phyloP scores from a whole-genome alignment of 2,888 invertebrate species.

The Trissolcus brochymenae region DNA sequence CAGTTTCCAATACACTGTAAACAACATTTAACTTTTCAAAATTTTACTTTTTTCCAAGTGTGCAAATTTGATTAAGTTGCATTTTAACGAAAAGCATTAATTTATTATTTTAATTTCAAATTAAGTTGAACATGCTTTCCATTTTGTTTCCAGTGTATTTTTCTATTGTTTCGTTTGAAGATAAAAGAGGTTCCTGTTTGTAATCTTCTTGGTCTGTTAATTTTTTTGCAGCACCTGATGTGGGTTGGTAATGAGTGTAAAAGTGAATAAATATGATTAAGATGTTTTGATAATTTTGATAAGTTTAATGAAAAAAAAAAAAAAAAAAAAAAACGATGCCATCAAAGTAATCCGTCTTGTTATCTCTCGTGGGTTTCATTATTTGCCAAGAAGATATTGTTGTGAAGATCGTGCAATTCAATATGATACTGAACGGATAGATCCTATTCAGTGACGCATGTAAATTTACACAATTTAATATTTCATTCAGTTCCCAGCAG shows the following conservation, averaged over 20 bases:
- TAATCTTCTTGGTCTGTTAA: not conserved
- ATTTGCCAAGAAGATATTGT: conserved; percentile 18
- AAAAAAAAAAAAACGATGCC: too few species aligned
- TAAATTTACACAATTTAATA: conserved; percentile 52
- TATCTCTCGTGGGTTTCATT: conserved; percentile 10
- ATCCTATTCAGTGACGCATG: conserved; percentile 51
- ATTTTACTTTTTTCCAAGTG: conserved; percentile 8
- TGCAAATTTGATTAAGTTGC: too few species aligned
- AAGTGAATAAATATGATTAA: too few species aligned
- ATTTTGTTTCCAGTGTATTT: conserved; percentile 20
- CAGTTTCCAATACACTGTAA: not conserved
- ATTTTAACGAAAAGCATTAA: too few species aligned
- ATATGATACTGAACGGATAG: conserved; percentile 41
- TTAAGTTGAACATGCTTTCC: not conserved
- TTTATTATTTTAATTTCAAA: too few species aligned
- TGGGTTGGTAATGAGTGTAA: too few species aligned
- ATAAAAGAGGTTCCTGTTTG: conserved; percentile 23
- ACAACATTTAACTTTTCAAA: too few species aligned
- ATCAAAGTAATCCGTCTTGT: not conserved
- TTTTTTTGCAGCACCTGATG: too few species aligned
- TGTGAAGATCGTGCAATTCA: conserved; percentile 25
- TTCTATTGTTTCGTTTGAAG: conserved; percentile 24
- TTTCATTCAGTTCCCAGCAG: conserved; percentile 48
- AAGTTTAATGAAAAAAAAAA: too few species aligned
- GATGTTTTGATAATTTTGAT: too few species aligned